A percentile compares a stretch with the other conserved stretches of the same genome.
Conservation (phyloP, 2,797 vertebrate genomes). For the Paratrypauchen microcephalus region DNA sequence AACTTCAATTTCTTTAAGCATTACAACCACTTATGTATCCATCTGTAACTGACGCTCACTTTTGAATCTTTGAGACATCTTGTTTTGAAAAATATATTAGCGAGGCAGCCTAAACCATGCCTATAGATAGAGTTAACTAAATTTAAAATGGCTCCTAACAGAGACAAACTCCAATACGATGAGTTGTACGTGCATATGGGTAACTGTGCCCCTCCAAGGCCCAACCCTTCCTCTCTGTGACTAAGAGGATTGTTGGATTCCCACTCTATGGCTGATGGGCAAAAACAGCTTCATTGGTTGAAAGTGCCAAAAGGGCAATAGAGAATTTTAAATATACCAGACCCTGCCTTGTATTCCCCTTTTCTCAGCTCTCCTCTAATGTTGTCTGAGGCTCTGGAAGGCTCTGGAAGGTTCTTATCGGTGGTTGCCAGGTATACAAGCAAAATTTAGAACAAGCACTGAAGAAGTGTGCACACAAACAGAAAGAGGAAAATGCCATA, state of each 20-base stretch:
- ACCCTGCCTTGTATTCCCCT: slow-evolving; percentile 29
- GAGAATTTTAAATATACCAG: slow-evolving; percentile 33
- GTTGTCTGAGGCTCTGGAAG: slow-evolving; percentile 64
- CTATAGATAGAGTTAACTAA: slow-evolving; percentile 61
- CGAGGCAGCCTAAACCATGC: slow-evolving; percentile 39
- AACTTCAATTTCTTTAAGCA: not conserved
- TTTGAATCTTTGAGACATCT: slow-evolving; percentile 31
- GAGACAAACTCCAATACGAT: slow-evolving; percentile 50
- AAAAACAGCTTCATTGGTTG: slow-evolving; percentile 57
- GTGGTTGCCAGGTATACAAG: slow-evolving; percentile 70
- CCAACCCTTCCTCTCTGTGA: slow-evolving; percentile 71
- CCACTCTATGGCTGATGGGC: slow-evolving; percentile 62
- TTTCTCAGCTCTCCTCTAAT: slow-evolving; percentile 57
- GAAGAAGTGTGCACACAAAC: slow-evolving; percentile 35
- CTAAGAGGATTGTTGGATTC: slow-evolving; percentile 78
- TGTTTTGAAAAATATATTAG: slow-evolving; percentile 41
- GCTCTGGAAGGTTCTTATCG: slow-evolving; percentile 73
- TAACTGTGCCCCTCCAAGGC: slow-evolving; percentile 60
- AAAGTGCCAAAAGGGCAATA: slow-evolving; percentile 60
- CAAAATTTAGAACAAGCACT: slow-evolving; percentile 59
- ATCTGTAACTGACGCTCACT: slow-evolving; percentile 18
- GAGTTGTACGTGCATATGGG: slow-evolving; percentile 23
- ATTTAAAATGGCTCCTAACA: slow-evolving; percentile 49
- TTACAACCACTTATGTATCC: slow-evolving; percentile 3
- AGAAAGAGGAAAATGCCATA: too few relatives aligned